These are phyloP conservation scores for Episyrphus balteatus DNA, from an alignment of 1,140 invertebrate genomes.

Conservation along the genomic window DNA sequence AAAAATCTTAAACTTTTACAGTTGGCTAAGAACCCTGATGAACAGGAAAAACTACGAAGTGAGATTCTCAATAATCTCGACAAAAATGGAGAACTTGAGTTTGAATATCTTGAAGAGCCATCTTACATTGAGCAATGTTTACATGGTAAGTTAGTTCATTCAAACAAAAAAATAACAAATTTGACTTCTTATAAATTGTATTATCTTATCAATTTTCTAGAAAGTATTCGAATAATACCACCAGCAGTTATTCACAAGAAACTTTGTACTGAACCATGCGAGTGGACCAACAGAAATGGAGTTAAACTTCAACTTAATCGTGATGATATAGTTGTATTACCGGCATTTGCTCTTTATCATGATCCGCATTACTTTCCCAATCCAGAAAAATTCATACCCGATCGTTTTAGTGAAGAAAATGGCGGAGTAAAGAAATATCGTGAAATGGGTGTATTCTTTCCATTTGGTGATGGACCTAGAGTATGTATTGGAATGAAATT, in stretches of 20 bases:
- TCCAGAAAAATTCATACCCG: conserved; percentile 59
- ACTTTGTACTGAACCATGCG: conserved; percentile 18
- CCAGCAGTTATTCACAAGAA: conserved; percentile 9
- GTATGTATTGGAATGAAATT: conserved; percentile 28
- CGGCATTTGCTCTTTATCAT: conserved; percentile 41
- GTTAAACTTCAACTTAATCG: conserved; percentile 22
- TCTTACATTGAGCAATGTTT: conserved; percentile 26
- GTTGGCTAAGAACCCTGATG: conserved; percentile 11
- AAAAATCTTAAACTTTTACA: too few relatives aligned
- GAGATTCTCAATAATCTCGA: conserved; percentile 27
- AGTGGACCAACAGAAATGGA: conserved; percentile 21
- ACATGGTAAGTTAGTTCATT: conserved; percentile 12
- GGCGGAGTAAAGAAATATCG: conserved; percentile 18
- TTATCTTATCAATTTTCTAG: conserved; percentile 8
- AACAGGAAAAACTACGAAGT: conserved; percentile 16
- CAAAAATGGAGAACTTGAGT: conserved; percentile 10
- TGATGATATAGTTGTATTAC: conserved; percentile 42
- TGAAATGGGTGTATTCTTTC: conserved; percentile 17
- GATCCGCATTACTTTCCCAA: conserved; percentile 55
- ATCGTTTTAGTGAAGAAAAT: conserved; percentile 39
- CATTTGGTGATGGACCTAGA: conserved; percentile 25
- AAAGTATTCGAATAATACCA: conserved; percentile 18
- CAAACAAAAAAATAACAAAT: too few relatives aligned
- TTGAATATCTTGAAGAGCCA: conserved; percentile 23
- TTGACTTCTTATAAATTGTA: too few relatives aligned